These are phyloP conservation scores for Tipula lateralis DNA, from an alignment of 2,888 invertebrate genomes.

Conservation along the genomic window DNA sequence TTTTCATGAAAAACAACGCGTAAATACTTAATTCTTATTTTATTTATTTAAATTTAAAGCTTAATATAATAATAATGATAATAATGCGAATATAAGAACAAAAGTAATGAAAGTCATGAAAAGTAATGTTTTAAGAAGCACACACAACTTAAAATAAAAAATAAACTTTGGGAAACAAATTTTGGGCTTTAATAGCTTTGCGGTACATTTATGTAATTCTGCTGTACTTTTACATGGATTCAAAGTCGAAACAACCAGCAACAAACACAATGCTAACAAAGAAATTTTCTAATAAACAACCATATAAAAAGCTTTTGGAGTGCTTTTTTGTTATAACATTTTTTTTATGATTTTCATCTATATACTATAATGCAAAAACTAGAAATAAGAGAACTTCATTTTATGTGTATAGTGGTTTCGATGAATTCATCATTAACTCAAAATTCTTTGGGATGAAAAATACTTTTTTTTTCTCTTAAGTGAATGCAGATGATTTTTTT, in stretches of 20 bases:
- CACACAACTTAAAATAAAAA: not conserved
- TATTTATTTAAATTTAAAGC: not conserved
- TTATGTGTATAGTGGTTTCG: too few relatives aligned
- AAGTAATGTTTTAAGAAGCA: not conserved
- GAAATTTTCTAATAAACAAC: not conserved
- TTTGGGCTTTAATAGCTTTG: slow-evolving; percentile 1
- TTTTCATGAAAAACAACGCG: not conserved
- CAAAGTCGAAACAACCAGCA: not conserved
- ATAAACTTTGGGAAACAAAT: not conserved
- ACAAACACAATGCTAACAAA: not conserved
- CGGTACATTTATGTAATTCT: not conserved
- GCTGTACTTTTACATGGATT: not conserved
- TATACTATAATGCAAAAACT: not conserved
- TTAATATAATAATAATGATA: not conserved
- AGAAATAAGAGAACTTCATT: not conserved
- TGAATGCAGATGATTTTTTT: too few relatives aligned
- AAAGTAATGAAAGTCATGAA: not conserved
- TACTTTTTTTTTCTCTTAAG: too few relatives aligned
- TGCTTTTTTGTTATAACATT: not conserved
- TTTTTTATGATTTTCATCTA: not conserved
- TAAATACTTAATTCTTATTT: not conserved
- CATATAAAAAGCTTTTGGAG: not conserved
- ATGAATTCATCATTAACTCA: too few relatives aligned
- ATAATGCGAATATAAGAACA: not conserved
- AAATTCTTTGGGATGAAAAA: too few relatives aligned